Conservation (phyloP, 2,888 invertebrate genomes). For the Nephrotoma flavescens region DNA sequence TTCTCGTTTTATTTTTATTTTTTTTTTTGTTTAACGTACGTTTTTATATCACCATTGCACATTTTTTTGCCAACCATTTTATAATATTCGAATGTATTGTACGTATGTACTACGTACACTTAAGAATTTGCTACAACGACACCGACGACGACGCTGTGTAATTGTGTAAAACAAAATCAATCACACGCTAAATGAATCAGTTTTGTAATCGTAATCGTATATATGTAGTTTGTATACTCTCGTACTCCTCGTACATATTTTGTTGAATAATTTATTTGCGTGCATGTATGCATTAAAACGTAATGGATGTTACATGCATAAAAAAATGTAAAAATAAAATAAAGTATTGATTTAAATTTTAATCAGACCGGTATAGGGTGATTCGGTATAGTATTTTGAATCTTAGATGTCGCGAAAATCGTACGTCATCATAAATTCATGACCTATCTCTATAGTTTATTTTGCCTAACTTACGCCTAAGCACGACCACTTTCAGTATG, state of each 20-base stretch:
- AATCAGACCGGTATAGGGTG: not conserved
- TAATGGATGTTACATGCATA: not conserved
- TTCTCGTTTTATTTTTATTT: not conserved
- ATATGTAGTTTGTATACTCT: not conserved
- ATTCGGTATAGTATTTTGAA: not conserved
- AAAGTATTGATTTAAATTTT: not conserved
- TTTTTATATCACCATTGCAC: not conserved
- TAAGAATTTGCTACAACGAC: not conserved
- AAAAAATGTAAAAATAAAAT: not conserved
- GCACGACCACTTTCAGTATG: not conserved
- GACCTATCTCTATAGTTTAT: not conserved
- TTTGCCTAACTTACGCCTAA: not conserved
- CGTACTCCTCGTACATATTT: not conserved
- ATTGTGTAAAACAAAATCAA: not conserved
- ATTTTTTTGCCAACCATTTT: not conserved
- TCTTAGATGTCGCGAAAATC: not conserved
- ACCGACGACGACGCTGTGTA: not conserved
- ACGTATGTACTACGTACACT: not conserved
- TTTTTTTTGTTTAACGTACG: not conserved
- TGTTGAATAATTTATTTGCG: not conserved
- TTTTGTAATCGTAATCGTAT: not conserved
- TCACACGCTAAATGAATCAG: not conserved
- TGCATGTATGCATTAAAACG: not conserved
- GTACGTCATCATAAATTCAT: not conserved
- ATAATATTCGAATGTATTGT: not conserved